Evolutionary conservation across 2,797 vertebrate genomes (phyloP).

Genomic region (Halcyon smyrnensis): DNA sequence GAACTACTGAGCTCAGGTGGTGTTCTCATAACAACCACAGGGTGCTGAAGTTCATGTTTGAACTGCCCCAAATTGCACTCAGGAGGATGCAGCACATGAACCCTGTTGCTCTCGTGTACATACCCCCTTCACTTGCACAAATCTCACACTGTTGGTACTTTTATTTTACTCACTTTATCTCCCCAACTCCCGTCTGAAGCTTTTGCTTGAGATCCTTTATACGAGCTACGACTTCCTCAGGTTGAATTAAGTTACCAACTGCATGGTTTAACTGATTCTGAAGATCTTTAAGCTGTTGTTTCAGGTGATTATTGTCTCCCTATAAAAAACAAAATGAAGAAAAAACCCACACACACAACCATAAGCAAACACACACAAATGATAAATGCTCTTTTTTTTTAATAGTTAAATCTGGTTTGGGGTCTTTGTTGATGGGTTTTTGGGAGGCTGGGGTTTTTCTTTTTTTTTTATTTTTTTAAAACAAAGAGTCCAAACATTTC

Average conservation of each 20-base stretch:
- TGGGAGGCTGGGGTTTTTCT: not conserved
- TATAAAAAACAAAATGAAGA: slow-evolving; percentile 32
- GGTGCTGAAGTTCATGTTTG: not conserved
- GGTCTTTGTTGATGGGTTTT: not conserved
- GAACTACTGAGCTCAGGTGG: not conserved
- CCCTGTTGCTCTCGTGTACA: not conserved
- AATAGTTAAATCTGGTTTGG: not conserved
- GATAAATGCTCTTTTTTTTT: not conserved
- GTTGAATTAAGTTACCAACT: slow-evolving; percentile 74
- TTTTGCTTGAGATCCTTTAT: slow-evolving; percentile 77
- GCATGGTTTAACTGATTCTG: slow-evolving; percentile 79
- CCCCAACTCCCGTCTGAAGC: slow-evolving; percentile 74
- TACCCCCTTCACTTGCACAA: not conserved
- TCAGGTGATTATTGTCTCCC: slow-evolving; percentile 82
- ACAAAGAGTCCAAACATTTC: not conserved
- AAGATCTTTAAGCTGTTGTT: slow-evolving; percentile 79
- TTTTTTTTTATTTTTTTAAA: not conserved
- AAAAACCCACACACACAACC: not conserved
- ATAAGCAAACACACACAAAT: not conserved
- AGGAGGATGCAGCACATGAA: not conserved
- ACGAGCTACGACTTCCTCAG: slow-evolving; percentile 76
- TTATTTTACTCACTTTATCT: slow-evolving; percentile 75
- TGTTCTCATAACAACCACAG: not conserved
- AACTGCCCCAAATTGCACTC: not conserved
- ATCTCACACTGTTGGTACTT: not conserved